Evolutionary conservation across 2,113 vertebrate genomes (phyloP).

Genomic region (Ondatra zibethicus): DNA sequence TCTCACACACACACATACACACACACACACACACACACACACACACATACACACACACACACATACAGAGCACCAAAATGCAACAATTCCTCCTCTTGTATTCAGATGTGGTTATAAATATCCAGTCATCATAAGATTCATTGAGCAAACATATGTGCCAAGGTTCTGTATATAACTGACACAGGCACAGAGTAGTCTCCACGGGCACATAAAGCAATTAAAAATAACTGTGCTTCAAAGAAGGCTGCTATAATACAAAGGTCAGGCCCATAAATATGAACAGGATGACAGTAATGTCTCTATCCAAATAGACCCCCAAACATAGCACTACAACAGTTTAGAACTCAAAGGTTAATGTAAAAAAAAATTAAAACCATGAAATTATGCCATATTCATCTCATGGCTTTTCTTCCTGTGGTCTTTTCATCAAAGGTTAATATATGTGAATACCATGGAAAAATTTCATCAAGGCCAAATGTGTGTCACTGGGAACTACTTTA

Average conservation of each 20-base stretch:
- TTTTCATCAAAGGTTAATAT: slow-evolving; percentile 81
- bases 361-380: slow-evolving; percentile 69
- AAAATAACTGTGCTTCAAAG: slow-evolving; percentile 85
- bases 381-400: background rate
- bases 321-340: slow-evolving; percentile 65
- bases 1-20: background rate
- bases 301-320: slow-evolving; percentile 68
- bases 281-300: slow-evolving; percentile 74
- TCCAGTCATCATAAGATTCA: slow-evolving; percentile 82
- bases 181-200: slow-evolving; percentile 79
- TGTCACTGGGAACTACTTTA: slow-evolving; percentile 73
- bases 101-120: slow-evolving; percentile 81
- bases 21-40: background rate
- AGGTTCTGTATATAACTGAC: slow-evolving; percentile 79
- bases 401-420: slow-evolving; percentile 3
- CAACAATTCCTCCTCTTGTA: slow-evolving; percentile 65
- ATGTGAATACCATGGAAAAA: slow-evolving; percentile 70
- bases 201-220: slow-evolving; percentile 86
- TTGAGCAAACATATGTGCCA: slow-evolving; percentile 84
- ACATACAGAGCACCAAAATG: slow-evolving; percentile 42
- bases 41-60: background rate
- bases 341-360: slow-evolving; percentile 74
- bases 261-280: slow-evolving; percentile 84
- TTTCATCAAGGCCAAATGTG: slow-evolving; percentile 68
- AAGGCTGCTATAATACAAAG: slow-evolving; percentile 80